Evolutionary conservation across 2,113 vertebrate genomes (phyloP).

Genomic region (Archilochus colubris): DNA sequence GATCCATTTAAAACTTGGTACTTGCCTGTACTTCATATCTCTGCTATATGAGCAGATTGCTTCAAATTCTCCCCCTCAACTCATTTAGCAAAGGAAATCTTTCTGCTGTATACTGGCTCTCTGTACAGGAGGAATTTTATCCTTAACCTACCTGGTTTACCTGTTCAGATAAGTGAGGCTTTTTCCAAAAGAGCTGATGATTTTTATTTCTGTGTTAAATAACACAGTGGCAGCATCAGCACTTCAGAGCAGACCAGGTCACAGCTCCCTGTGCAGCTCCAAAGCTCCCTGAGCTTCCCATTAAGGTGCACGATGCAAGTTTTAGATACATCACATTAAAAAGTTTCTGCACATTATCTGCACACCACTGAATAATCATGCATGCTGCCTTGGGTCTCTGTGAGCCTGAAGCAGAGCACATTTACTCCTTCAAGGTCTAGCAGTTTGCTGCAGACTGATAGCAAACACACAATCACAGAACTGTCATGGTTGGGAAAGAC

Average conservation of each 20-base stretch:
- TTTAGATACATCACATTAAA: not conserved
- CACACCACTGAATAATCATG: not conserved
- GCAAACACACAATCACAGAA: not conserved
- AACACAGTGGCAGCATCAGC: not conserved
- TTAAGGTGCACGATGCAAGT: fast-evolving
- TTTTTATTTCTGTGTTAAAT: not conserved
- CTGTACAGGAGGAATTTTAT: not conserved
- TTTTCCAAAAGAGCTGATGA: not conserved
- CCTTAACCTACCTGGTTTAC: not conserved
- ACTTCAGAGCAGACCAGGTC: not conserved
- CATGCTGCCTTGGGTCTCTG: not conserved
- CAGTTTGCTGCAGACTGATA: not conserved
- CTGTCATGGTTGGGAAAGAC: too few species aligned
- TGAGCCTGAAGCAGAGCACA: not conserved
- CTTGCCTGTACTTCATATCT: not conserved
- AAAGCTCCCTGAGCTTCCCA: not conserved
- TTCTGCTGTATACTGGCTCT: not conserved
- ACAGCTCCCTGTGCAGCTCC: not conserved
- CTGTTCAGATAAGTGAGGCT: not conserved
- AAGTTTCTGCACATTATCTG: not conserved
- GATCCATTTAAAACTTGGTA: not conserved
- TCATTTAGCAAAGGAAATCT: not conserved
- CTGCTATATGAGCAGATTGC: not conserved
- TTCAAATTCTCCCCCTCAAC: not conserved
- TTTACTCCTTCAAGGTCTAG: not conserved